Evolutionary conservation across 2,888 invertebrate genomes (phyloP).

Genomic region (Hololepta plana): DNA sequence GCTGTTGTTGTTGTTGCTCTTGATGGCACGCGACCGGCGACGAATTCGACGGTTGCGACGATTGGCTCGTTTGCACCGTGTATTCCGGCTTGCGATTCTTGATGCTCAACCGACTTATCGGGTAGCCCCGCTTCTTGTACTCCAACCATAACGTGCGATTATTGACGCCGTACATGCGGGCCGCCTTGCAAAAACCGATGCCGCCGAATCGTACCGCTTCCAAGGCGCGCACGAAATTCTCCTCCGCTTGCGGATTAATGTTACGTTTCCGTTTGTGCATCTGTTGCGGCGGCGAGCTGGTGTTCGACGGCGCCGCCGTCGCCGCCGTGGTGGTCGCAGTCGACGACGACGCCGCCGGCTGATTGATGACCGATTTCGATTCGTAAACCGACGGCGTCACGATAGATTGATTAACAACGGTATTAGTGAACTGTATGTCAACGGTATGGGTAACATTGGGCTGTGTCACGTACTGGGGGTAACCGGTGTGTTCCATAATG

Average conservation of each 20-base stretch:
- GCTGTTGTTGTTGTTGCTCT: conserved; percentile 24
- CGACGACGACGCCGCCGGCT: conserved; percentile 15
- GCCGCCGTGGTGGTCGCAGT: conserved; percentile 29
- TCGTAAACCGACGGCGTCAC: too few species aligned
- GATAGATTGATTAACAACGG: too few species aligned
- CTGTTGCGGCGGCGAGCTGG: conserved; percentile 26
- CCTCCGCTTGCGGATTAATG: conserved; percentile 65
- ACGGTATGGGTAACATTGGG: too few species aligned
- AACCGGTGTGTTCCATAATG: conserved; percentile 63
- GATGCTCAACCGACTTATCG: conserved; percentile 60
- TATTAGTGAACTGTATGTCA: too few species aligned
- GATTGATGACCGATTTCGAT: too few species aligned
- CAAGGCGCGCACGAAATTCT: conserved; percentile 63
- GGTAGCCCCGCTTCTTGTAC: conserved; percentile 70
- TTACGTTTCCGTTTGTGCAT: conserved; percentile 49
- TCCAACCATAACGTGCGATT: conserved; percentile 73
- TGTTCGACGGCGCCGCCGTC: conserved; percentile 15
- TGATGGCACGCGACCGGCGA: too few species aligned
- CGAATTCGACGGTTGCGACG: too few species aligned
- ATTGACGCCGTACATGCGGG: conserved; percentile 67
- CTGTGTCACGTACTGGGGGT: conserved; percentile 31
- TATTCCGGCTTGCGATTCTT: conserved; percentile 52
- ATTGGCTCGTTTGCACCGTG: conserved; percentile 6
- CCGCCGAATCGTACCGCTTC: conserved; percentile 70
- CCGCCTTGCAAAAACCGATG: conserved; percentile 74